Evolutionary conservation across 2,113 vertebrate genomes (phyloP), one percentile per base, ranked within the genome.

Genomic region (Oryzias javanicus): DNA sequence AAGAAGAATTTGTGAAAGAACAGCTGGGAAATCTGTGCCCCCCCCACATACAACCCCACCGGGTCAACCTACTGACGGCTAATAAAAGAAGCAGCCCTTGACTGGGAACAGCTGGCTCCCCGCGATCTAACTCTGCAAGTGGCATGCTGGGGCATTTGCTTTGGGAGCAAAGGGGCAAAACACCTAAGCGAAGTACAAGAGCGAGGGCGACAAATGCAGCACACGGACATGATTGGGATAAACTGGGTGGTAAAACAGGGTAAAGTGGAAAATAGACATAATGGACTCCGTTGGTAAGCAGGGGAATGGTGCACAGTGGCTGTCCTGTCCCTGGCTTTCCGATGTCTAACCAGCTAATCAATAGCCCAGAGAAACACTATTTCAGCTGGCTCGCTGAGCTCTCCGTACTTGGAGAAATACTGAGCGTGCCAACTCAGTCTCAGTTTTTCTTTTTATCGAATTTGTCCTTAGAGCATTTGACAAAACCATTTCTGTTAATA

Each of bases 1-100:
- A 69, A 86, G 69, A 67, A 35, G 47, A 35, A 75, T 57, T 82
- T 82, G 70, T 55, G 60, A 63, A 18, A 76, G 79, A 86, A 88
- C 84, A 91, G 89, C 81, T 91, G 86, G 85, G 86, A 86, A 84
- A 87, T 83, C 57, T 68, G 67, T 72, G 63, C 55, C 58, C 68
- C 72, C 60, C 70, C 60, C 71, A 72, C 64, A 70, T 64, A 24
- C 78, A 69, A 74, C 64, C 79, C 78, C 24, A 75, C 76, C 74
- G 80, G 74, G 51, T 74, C 46, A 12, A 10, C 76, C 85, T 86
- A 71, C 72, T 67, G 84, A 88, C 58, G 12, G 44, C 88, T 90
- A 91, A 91, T 88, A 88, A 91, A 91, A 90, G 80, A 89, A 80
- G 85, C 70, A 75, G 76, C 78, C 74, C 76, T 87, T 89, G 82